A percentile compares a stretch with the other conserved stretches of the same genome.
Evolutionary conservation across 1,140 invertebrate species (phyloP).

Genomic region (Agrilus planipennis): DNA sequence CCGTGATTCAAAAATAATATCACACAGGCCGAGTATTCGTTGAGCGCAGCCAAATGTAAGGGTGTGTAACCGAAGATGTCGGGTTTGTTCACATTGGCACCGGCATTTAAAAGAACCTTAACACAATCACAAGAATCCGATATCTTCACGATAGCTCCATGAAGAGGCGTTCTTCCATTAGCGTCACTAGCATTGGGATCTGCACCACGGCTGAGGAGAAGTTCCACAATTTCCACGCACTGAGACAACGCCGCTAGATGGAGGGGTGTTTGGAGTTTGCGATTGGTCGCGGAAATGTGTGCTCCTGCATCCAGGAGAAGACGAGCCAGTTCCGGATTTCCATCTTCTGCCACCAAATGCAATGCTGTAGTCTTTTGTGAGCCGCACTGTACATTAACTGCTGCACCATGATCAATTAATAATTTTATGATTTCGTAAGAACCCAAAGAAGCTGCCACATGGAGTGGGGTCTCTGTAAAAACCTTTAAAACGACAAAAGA

Average conservation of each 20-base stretch:
- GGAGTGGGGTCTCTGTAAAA: conserved; percentile 71
- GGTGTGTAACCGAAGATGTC: conserved; percentile 70
- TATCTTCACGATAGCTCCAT: conserved; percentile 65
- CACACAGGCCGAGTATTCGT: conserved; percentile 67
- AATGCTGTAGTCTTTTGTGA: conserved; percentile 55
- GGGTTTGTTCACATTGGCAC: conserved; percentile 63
- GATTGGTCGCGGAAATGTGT: conserved; percentile 51
- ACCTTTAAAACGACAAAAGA: conserved; percentile 44
- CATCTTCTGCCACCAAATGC: conserved; percentile 73
- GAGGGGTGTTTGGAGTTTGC: conserved; percentile 60
- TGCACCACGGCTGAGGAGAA: conserved; percentile 48
- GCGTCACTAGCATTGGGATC: conserved; percentile 50
- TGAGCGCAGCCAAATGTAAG: conserved; percentile 71
- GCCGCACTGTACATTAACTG: conserved; percentile 60
- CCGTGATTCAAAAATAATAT: conserved; percentile 62
- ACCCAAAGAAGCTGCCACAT: conserved; percentile 65
- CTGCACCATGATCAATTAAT: conserved; percentile 57
- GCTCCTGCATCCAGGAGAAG: conserved; percentile 62
- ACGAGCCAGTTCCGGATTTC: conserved; percentile 55
- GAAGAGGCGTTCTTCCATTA: conserved; percentile 63
- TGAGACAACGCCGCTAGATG: conserved; percentile 67
- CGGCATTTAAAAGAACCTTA: conserved; percentile 47
- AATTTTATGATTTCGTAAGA: conserved; percentile 53
- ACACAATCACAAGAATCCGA: conserved; percentile 59
- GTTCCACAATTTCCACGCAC: conserved; percentile 56